phyloP scores from a whole-genome alignment of 2,888 invertebrate genomes.

The Cyclophora albipunctata region DNA sequence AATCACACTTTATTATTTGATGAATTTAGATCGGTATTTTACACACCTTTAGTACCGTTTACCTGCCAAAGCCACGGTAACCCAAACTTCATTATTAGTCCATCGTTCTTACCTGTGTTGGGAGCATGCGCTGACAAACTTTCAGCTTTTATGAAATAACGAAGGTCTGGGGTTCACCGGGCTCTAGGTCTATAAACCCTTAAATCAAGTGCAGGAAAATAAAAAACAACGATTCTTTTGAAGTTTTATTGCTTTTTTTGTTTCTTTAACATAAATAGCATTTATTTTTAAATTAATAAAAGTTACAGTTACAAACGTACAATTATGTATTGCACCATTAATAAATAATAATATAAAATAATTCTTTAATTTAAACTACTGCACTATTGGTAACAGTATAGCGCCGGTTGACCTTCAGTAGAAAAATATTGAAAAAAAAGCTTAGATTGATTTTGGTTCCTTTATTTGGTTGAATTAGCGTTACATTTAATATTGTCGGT shows the following conservation, averaged over 20 bases:
- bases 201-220: constrained; percentile 23
- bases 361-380: constrained; percentile 63
- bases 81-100: no score
- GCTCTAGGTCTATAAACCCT: no score
- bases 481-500: constrained; percentile 42
- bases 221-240: constrained; percentile 55
- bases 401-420: constrained; percentile 59
- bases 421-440: constrained; percentile 69
- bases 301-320: constrained; percentile 73
- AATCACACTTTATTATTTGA: no score
- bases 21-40: no score
- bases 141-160: no score
- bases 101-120: no score
- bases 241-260: constrained; percentile 73
- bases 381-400: constrained; percentile 51
- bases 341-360: constrained; percentile 74
- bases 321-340: constrained; percentile 66
- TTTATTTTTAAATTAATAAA: constrained; percentile 70
- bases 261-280: constrained; percentile 74
- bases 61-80: no score
- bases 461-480: constrained; percentile 63
- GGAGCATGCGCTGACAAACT: no score
- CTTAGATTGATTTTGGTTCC: constrained; percentile 61
- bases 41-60: no score
- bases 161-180: no score